Percentiles rank a stretch among this genome's conserved stretches.
phyloP scores from a whole-genome alignment of 2,888 invertebrate genomes.

The Andrena bicolor region DNA sequence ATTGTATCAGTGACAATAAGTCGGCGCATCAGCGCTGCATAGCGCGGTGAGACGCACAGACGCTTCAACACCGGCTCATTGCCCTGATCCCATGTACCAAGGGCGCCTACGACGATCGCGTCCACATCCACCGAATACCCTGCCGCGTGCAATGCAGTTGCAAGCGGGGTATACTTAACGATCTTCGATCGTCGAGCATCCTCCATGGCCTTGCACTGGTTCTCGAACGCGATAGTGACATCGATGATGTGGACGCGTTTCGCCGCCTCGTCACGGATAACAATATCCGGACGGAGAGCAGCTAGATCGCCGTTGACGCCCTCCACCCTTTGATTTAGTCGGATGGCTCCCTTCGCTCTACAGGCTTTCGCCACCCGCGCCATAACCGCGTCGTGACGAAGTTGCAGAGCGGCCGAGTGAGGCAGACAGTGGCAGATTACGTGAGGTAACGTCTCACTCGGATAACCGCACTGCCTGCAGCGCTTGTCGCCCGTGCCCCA shows the following conservation, averaged over 20 bases:
- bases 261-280: slow-evolving; percentile 61
- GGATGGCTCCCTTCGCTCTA: slow-evolving; percentile 41
- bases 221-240: slow-evolving; percentile 78
- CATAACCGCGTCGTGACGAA: slow-evolving; percentile 71
- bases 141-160: slow-evolving; percentile 19
- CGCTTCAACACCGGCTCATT: no score
- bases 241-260: slow-evolving; percentile 73
- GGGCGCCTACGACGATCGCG: no score
- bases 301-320: slow-evolving; percentile 46
- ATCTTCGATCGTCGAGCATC: slow-evolving; percentile 69
- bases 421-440: slow-evolving; percentile 73
- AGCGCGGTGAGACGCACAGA: no score
- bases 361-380: slow-evolving; percentile 63
- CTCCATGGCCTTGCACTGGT: slow-evolving; percentile 64
- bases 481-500: slow-evolving; percentile 68
- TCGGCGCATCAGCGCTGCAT: no score
- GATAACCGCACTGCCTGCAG: slow-evolving; percentile 73
- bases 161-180: slow-evolving; percentile 68
- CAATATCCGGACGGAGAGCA: slow-evolving; percentile 61
- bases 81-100: no score
- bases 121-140: not conserved
- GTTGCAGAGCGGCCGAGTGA: slow-evolving; percentile 74
- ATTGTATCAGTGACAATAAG: no score
- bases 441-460: slow-evolving; percentile 75
- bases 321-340: slow-evolving; percentile 55